Base-by-base conservation (phyloP, 2,113 vertebrate genomes). In the Cavia aperea region DNA sequence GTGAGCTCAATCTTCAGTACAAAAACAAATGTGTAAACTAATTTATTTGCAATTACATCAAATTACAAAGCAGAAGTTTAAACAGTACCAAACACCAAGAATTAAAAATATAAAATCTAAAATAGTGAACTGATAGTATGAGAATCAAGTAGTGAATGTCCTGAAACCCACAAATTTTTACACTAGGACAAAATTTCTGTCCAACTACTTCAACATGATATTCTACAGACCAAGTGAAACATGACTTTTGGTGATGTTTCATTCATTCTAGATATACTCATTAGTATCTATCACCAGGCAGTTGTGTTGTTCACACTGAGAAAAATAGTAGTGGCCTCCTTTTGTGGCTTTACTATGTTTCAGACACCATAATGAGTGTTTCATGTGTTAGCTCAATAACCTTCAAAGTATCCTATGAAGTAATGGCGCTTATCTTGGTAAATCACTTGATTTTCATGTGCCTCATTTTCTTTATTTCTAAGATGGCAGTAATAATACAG, bases 11-110 rank as follows among this genome's bases (percentile, higher is more conserved):
- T 58, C 56, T 18, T 19, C 16, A 19, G 56, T 19, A 58, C 4
- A 18, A 56, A 56, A 56, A 54, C 10, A 56, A 56, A 58, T 5
- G 56, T 19, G 21, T 6, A 86, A 63, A 75, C 54, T 43, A 66
- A 79, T 85, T 84, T 88, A 79, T 82, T 93, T 92, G n/a, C 1
- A 14, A 83, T 88, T 24, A 72, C 31, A 82, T 23, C 23, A 87
- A 49, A 56, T 49, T 75, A 63, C n/a, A 78, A 85, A 94, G 29
- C 88, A 93, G 91, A 82, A 58, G 49, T 63, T 70, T 58, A 94
- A 81, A 90, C 49, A n/a, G 75, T 88, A 83, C 90, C 58, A 91
- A 77, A 49, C 23, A 90, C 43, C 63, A 83, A 63, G 18, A 96
- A 83, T n/a, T 75, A 63, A 79, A 70, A 39, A 68, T 11, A 46